These are phyloP conservation scores for Schizopygopsis malacanthus DNA, from an alignment of 2,797 vertebrate species.

Conservation along the genomic window DNA sequence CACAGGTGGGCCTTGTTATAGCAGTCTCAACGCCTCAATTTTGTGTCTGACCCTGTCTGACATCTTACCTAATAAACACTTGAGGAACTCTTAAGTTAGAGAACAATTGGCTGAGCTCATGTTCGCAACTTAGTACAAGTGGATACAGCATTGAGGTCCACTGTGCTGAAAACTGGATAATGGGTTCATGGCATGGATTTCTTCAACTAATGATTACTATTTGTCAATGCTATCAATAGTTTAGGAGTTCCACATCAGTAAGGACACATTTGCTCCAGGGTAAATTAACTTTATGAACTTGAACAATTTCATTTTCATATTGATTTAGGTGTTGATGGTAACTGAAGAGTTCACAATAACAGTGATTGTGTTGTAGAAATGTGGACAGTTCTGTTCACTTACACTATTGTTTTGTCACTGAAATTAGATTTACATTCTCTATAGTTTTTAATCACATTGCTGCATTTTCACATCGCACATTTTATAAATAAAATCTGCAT, in stretches of 20 bases:
- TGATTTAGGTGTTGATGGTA: neutral
- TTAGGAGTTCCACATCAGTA: neutral
- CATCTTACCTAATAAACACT: constrained; percentile 35
- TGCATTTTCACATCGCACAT: neutral
- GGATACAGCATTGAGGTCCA: neutral
- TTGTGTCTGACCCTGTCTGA: constrained; percentile 41
- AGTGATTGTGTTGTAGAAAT: neutral
- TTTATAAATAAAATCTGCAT: neutral
- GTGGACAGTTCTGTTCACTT: neutral
- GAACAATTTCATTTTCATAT: neutral
- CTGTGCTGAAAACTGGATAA: neutral
- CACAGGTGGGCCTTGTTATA: constrained; percentile 44
- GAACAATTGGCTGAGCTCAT: constrained; percentile 29
- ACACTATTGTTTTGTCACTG: no score
- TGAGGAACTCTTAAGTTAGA: constrained; percentile 11
- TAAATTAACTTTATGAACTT: neutral
- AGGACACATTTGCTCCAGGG: neutral
- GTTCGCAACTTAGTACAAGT: neutral
- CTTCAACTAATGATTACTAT: neutral
- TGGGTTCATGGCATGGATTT: neutral
- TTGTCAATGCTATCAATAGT: neutral
- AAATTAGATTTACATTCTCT: no score
- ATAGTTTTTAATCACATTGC: neutral
- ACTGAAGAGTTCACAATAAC: neutral
- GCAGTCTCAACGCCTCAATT: constrained; percentile 36